phyloP scores from a whole-genome alignment of 2,797 vertebrate genomes.

The Enteromius argenteus region DNA sequence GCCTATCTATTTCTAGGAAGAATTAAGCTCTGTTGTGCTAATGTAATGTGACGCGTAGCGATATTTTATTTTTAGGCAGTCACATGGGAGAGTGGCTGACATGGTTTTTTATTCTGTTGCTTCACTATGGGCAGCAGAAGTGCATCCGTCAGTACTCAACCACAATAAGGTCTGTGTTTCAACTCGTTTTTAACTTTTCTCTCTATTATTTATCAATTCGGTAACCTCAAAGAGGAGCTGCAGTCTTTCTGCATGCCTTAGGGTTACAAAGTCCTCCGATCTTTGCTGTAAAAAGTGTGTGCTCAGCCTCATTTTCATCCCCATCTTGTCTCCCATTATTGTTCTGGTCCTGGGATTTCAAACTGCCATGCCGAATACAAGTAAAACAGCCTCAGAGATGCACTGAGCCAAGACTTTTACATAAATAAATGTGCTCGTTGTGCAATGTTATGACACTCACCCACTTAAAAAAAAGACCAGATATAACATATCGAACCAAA shows the following conservation, averaged over 20 bases:
- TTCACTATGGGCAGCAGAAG: slow-evolving; percentile 38
- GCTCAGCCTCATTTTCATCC: slow-evolving; percentile 26
- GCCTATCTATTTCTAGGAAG: slow-evolving; percentile 42
- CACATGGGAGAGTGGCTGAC: slow-evolving; percentile 33
- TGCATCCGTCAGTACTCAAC: slow-evolving; percentile 25
- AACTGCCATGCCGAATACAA: slow-evolving; percentile 45
- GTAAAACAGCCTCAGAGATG: slow-evolving; percentile 33
- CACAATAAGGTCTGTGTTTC: slow-evolving; percentile 38
- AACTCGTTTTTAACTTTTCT: slow-evolving; percentile 30
- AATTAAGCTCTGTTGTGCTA: slow-evolving; percentile 31
- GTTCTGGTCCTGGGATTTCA: slow-evolving; percentile 42
- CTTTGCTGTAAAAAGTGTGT: slow-evolving; percentile 37
- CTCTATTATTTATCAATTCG: slow-evolving; percentile 13
- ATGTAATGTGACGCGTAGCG: slow-evolving; percentile 23
- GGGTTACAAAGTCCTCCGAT: slow-evolving; percentile 11
- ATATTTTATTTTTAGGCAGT: slow-evolving; percentile 51
- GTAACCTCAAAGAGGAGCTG: slow-evolving; percentile 35
- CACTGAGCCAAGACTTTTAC: slow-evolving; percentile 43
- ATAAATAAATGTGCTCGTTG: slow-evolving; percentile 54
- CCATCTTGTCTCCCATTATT: slow-evolving; percentile 45
- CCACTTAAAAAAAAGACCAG: slow-evolving; percentile 39
- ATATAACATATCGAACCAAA: slow-evolving; percentile 26
- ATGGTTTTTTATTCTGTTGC: slow-evolving; percentile 36
- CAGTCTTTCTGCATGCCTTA: background rate
- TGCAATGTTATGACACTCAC: slow-evolving; percentile 47